Evolutionary conservation across 2,113 vertebrate species (phyloP).

Genomic region (Paramisgurnus dabryanus): DNA sequence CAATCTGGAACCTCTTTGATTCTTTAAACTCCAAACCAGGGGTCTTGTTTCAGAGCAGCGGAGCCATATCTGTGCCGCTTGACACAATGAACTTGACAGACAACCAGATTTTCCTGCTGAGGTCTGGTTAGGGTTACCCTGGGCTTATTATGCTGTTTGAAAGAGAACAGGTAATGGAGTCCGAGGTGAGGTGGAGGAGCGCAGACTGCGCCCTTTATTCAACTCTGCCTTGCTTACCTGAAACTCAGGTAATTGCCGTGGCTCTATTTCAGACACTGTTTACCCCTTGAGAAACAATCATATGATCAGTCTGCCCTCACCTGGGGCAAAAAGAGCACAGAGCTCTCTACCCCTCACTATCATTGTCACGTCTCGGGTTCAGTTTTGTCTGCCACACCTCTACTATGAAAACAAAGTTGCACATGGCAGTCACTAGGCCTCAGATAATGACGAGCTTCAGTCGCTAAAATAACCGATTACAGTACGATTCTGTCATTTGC

Average conservation of each 20-base stretch:
- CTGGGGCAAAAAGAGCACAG: conserved; percentile 41
- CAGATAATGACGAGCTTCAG: not conserved
- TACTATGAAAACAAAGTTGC: not conserved
- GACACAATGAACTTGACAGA: conserved; percentile 86
- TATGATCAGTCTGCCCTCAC: conserved; percentile 76
- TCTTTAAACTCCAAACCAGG: conserved; percentile 64
- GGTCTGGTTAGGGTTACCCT: conserved; percentile 89
- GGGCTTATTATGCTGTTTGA: conserved; percentile 88
- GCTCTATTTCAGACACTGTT: conserved; percentile 86
- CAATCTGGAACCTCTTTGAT: conserved; percentile 70
- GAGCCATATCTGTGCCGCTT: conserved; percentile 80
- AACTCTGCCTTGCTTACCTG: conserved; percentile 86
- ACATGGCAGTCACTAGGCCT: not conserved
- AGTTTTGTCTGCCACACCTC: not conserved
- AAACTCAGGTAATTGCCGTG: conserved; percentile 70
- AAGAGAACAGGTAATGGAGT: conserved; percentile 90
- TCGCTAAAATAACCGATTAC: not conserved
- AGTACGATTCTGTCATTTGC: not conserved
- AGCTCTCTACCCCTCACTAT: not conserved
- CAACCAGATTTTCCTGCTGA: conserved; percentile 83
- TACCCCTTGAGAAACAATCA: conserved; percentile 83
- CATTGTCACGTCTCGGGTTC: not conserved
- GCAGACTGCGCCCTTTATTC: conserved; percentile 73
- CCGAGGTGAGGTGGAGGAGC: conserved; percentile 74
- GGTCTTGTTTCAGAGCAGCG: conserved; percentile 78